These are phyloP conservation scores for Deilephila porcellus DNA, from an alignment of 2,888 invertebrate genomes.

Conservation along the genomic window DNA sequence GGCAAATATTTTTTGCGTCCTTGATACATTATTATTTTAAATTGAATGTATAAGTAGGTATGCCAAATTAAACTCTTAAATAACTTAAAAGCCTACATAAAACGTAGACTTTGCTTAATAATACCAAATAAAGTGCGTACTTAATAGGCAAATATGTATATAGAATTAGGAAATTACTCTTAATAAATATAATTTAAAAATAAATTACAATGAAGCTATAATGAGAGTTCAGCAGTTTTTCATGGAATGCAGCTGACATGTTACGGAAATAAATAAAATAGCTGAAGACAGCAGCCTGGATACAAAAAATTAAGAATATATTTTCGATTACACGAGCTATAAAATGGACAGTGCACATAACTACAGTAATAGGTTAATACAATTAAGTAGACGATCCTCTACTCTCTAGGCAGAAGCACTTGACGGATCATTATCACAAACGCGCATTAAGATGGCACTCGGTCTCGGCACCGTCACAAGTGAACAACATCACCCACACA, in stretches of 20 bases:
- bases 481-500: slow-evolving; percentile 27
- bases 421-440: slow-evolving; percentile 19
- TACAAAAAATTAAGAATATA: slow-evolving; percentile 23
- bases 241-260: slow-evolving; percentile 32
- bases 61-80: slow-evolving; percentile 64
- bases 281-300: slow-evolving; percentile 26
- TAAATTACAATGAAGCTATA: slow-evolving; percentile 39
- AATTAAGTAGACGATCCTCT: slow-evolving; percentile 21
- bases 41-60: slow-evolving; percentile 48
- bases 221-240: slow-evolving; percentile 29
- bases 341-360: slow-evolving; percentile 12
- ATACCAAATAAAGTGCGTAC: slow-evolving; percentile 61
- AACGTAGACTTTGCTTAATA: slow-evolving; percentile 78
- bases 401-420: slow-evolving; percentile 5
- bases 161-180: slow-evolving; percentile 34
- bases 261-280: slow-evolving; percentile 24
- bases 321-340: slow-evolving; percentile 25
- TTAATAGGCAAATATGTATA: slow-evolving; percentile 46
- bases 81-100: slow-evolving; percentile 81
- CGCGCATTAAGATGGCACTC: slow-evolving; percentile 22
- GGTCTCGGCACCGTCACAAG: slow-evolving; percentile 2
- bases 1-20: neutral
- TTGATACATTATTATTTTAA: slow-evolving; percentile 37
- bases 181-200: slow-evolving; percentile 42
- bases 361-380: slow-evolving; percentile 10